A percentile compares a stretch with the other conserved stretches of the same genome.
phyloP scores from a whole-genome alignment of 2,888 invertebrate genomes.

The Crepidodera aurea region DNA sequence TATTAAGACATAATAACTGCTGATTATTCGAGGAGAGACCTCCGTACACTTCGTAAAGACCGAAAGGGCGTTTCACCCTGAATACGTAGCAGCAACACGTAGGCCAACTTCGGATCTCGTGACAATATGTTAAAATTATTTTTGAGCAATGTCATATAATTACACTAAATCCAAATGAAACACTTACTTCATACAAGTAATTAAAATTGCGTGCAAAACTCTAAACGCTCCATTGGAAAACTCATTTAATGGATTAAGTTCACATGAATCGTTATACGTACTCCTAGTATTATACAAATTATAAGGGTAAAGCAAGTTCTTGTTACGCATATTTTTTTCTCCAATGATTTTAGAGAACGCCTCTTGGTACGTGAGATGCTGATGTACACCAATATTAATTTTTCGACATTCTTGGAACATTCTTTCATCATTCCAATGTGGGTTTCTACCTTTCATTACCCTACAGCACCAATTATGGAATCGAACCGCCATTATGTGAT shows the following conservation, averaged over 20 bases:
- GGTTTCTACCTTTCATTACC: slow-evolving; percentile 54
- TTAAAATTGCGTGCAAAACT: slow-evolving; percentile 57
- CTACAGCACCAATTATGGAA: background rate
- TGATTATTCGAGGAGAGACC: too few relatives aligned
- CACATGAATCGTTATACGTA: background rate
- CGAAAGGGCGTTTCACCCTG: too few relatives aligned
- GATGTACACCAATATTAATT: slow-evolving; percentile 62
- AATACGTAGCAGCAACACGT: too few relatives aligned
- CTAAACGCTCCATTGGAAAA: slow-evolving; percentile 58
- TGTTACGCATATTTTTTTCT: slow-evolving; percentile 7
- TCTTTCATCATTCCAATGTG: slow-evolving; percentile 62
- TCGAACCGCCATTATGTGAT: background rate
- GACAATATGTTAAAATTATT: too few relatives aligned
- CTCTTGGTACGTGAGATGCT: slow-evolving; percentile 78
- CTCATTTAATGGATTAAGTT: slow-evolving; percentile 53
- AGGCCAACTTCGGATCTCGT: too few relatives aligned
- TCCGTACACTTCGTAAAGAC: too few relatives aligned
- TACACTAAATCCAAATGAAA: too few relatives aligned
- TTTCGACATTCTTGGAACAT: slow-evolving; percentile 61
- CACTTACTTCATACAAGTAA: slow-evolving; percentile 56
- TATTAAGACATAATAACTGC: too few relatives aligned
- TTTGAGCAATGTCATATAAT: too few relatives aligned
- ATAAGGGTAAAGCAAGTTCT: slow-evolving; percentile 24
- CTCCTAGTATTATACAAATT: slow-evolving; percentile 29
- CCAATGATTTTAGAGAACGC: slow-evolving; percentile 64